These are phyloP conservation scores for Didymodactylos carnosus DNA, from an alignment of 2,888 invertebrate genomes.

Conservation along the genomic window DNA sequence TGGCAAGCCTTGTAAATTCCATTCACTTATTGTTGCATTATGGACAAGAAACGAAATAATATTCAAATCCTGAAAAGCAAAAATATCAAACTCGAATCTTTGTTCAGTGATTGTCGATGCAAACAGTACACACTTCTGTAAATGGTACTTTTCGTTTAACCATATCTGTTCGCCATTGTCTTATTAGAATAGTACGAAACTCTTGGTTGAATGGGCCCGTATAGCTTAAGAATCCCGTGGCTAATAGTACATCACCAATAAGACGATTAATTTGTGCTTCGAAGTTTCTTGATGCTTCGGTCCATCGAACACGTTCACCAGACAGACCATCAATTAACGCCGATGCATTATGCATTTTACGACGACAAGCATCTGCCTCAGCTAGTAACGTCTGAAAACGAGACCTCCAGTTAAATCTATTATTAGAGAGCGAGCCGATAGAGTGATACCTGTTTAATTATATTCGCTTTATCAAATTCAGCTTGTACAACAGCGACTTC, in stretches of 20 bases:
- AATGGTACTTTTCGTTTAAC: slow-evolving; percentile 58
- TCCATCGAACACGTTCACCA: slow-evolving; percentile 75
- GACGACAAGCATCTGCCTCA: slow-evolving; percentile 70
- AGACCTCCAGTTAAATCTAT: no score
- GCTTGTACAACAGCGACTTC: slow-evolving; percentile 56
- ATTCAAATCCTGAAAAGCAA: slow-evolving; percentile 60
- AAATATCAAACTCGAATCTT: no score
- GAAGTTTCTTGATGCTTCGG: slow-evolving; percentile 74
- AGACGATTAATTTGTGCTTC: slow-evolving; percentile 52
- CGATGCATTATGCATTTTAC: slow-evolving; percentile 89
- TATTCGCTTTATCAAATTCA: slow-evolving; percentile 74
- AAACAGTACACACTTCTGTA: slow-evolving; percentile 42
- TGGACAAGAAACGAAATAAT: slow-evolving; percentile 78
- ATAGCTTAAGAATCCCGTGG: slow-evolving; percentile 82
- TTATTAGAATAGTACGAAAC: slow-evolving; percentile 31
- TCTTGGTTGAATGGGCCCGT: slow-evolving; percentile 93
- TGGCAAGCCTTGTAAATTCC: slow-evolving; percentile 83
- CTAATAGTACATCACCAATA: slow-evolving; percentile 77
- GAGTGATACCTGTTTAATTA: slow-evolving; percentile 49
- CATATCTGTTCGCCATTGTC: slow-evolving; percentile 67
- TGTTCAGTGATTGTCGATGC: slow-evolving; percentile 31
- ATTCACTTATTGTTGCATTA: slow-evolving; percentile 54
- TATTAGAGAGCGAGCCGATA: no score
- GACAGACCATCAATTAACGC: slow-evolving; percentile 70
- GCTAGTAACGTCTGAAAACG: slow-evolving; percentile 52